Conservation (phyloP, 1,140 invertebrate genomes). For the Cataglyphis hispanica region DNA sequence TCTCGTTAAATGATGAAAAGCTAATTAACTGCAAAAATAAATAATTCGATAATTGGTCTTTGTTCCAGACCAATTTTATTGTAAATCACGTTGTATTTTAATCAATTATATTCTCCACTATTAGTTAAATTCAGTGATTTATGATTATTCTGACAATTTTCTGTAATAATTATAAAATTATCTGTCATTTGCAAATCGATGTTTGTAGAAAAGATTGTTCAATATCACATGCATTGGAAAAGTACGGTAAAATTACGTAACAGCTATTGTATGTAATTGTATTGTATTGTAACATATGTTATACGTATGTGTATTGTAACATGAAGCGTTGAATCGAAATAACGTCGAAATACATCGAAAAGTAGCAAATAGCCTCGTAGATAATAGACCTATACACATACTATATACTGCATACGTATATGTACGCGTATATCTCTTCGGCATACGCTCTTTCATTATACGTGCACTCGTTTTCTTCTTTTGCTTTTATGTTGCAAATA, state of each 20-base stretch:
- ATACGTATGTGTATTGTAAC: background rate
- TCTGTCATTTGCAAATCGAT: background rate
- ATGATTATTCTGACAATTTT: slow-evolving; percentile 1
- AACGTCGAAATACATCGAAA: background rate
- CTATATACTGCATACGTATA: background rate
- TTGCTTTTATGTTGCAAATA: slow-evolving; percentile 47
- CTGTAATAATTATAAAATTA: background rate
- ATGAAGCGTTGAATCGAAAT: background rate
- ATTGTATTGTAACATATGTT: background rate
- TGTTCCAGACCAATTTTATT: background rate
- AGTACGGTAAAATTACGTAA: background rate
- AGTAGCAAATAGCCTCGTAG: slow-evolving; percentile 12
- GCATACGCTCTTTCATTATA: slow-evolving; percentile 37
- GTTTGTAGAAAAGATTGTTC: background rate
- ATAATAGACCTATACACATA: background rate
- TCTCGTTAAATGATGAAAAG: background rate
- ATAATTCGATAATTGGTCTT: slow-evolving; percentile 14
- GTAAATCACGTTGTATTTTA: background rate
- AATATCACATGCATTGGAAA: background rate
- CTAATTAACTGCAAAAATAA: slow-evolving; percentile 51
- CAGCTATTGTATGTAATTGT: background rate
- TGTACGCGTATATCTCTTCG: background rate
- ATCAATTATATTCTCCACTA: background rate
- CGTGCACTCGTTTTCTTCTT: slow-evolving; percentile 37
- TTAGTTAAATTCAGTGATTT: slow-evolving; percentile 22